A percentile compares a stretch with the other conserved stretches of the same genome.
Conservation (phyloP, 2,113 vertebrate genomes). For the Trichechus manatus region DNA sequence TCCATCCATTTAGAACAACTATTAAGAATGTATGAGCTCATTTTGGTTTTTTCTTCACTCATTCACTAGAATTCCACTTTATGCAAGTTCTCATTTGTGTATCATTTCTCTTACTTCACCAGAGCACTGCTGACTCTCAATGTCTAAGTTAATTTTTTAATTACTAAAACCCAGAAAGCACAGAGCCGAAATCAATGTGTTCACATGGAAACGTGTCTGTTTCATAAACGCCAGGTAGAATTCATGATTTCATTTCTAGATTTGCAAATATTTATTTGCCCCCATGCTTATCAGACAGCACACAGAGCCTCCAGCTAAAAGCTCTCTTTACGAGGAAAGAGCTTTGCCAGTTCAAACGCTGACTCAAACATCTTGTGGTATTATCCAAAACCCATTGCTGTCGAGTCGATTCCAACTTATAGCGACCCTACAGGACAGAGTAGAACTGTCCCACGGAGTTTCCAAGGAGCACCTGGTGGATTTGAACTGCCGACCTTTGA, state of each 20-base stretch:
- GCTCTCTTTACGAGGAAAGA: neutral
- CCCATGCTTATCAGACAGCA: neutral
- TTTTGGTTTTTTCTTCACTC: neutral
- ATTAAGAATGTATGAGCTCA: neutral
- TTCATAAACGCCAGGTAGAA: neutral
- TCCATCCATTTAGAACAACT: neutral
- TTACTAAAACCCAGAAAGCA: neutral
- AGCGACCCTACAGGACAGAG: too few species aligned
- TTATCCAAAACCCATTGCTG: too few species aligned
- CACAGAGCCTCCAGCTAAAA: neutral
- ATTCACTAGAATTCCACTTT: neutral
- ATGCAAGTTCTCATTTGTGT: neutral
- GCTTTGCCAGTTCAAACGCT: neutral
- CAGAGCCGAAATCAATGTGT: neutral
- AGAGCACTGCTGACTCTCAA: neutral
- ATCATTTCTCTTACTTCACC: neutral
- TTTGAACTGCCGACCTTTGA: too few species aligned
- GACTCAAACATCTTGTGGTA: neutral
- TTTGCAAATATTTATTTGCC: neutral
- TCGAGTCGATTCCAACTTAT: too few species aligned
- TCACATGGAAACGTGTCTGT: neutral
- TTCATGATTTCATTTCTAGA: conserved; percentile 12
- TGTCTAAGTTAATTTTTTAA: neutral
- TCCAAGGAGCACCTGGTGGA: too few species aligned
- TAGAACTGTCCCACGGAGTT: too few species aligned